Evolutionary conservation across 1,140 invertebrate genomes (phyloP).

Genomic region (Holotrichia oblita): DNA sequence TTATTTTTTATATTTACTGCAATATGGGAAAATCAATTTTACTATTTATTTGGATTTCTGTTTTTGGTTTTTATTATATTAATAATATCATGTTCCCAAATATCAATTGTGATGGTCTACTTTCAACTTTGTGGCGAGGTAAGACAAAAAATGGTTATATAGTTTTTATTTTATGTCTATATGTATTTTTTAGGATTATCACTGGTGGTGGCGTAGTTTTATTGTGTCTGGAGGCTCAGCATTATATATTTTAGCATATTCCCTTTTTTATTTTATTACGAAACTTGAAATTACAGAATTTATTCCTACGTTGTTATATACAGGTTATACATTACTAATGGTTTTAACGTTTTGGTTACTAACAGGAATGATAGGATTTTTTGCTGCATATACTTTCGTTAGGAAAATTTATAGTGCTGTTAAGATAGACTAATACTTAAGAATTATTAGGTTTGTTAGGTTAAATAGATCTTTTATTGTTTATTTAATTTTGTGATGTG

Average conservation of each 20-base stretch:
- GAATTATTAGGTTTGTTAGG: neutral
- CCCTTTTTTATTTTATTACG: slow-evolving; percentile 97
- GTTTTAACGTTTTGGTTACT: slow-evolving; percentile 97
- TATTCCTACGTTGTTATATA: slow-evolving; percentile 94
- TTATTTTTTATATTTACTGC: slow-evolving; percentile 95
- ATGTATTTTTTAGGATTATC: slow-evolving; percentile 81
- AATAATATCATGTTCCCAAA: slow-evolving; percentile 95
- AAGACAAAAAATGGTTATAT: slow-evolving; percentile 53
- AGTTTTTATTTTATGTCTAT: neutral
- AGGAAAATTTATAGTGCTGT: slow-evolving; percentile 96
- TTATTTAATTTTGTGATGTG: slow-evolving; percentile 9
- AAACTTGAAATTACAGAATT: slow-evolving; percentile 98
- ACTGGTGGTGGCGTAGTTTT: slow-evolving; percentile 99
- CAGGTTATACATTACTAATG: slow-evolving; percentile 94
- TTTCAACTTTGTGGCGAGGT: slow-evolving; percentile 98
- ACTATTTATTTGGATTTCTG: slow-evolving; percentile 98
- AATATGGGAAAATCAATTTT: slow-evolving; percentile 99
- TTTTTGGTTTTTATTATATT: slow-evolving; percentile 98
- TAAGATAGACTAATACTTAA: slow-evolving; percentile 87
- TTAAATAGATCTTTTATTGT: neutral
- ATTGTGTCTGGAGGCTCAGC: slow-evolving; percentile 95
- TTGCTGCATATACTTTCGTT: slow-evolving; percentile 95
- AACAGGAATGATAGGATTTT: slow-evolving; percentile 97
- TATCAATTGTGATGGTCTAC: slow-evolving; percentile 98
- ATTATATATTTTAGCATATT: slow-evolving; percentile 93